phyloP scores from a whole-genome alignment of 2,797 vertebrate genomes.

The Enteromius fasciolatus region DNA sequence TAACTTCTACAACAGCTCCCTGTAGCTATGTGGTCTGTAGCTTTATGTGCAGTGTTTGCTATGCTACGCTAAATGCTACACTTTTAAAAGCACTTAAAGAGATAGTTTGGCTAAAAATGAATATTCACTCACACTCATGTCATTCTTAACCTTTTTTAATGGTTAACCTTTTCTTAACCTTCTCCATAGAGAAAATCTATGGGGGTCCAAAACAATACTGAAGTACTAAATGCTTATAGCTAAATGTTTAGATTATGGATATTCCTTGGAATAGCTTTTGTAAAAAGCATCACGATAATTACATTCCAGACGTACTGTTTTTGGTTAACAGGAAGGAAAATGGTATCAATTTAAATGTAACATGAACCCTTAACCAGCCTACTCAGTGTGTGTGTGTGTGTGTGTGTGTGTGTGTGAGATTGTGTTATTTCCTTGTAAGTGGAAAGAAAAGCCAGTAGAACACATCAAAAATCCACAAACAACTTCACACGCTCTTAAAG shows the following conservation, averaged over 20 bases:
- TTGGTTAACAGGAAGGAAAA: neutral
- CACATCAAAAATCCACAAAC: neutral
- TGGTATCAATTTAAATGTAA: neutral
- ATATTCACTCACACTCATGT: neutral
- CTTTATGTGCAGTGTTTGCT: neutral
- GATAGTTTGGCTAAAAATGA: neutral
- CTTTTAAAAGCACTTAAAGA: neutral
- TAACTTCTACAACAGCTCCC: neutral
- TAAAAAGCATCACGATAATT: neutral
- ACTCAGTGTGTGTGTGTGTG: too few relatives aligned
- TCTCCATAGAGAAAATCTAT: neutral
- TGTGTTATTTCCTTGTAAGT: neutral
- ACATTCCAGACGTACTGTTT: neutral
- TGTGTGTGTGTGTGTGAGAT: neutral
- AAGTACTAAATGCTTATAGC: neutral
- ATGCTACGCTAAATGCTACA: neutral
- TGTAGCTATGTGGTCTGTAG: neutral
- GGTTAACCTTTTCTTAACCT: too few relatives aligned
- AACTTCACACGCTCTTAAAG: neutral
- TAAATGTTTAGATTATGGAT: neutral
- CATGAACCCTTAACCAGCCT: neutral
- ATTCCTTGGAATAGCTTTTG: neutral
- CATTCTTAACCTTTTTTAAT: neutral
- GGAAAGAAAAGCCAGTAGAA: neutral
- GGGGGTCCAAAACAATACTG: neutral